Base-by-base conservation (phyloP, 2,797 vertebrate genomes). In the Thunnus albacares region DNA sequence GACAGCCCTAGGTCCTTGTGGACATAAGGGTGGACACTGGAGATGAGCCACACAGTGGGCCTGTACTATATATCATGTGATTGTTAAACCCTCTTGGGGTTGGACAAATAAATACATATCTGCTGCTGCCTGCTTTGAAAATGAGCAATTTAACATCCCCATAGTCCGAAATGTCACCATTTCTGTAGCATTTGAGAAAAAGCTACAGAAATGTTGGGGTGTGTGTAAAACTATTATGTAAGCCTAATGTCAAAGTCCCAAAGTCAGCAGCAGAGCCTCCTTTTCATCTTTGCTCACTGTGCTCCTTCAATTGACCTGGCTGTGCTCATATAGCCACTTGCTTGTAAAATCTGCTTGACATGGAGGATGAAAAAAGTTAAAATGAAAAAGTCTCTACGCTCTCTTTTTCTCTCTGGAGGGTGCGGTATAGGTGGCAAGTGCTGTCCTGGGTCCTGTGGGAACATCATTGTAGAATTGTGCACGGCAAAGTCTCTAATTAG, bases 401-500 rank as follows among this genome's bases (percentile, higher is more conserved):
- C 13, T 56, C 53, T 53, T 43, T 57, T 28, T 28, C 45, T 82
- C 84, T 66, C 58, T 35, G 64, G 77, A 71, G 76, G 71, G n/a
- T 61, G 73, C 69, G 43, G 80, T 62, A 78, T 75, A 83, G 87
- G 89, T 92, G 84, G 84, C 64, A 70, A 80, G 83, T 79, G 77
- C 79, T 87, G 81, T 90, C 64, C 61, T 24, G 57, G 51, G 49
- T 90, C 87, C 90, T 84, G 71, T 5, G 80, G 82, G 90, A 85
- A 79, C 15, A 22, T 77, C 72, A 63, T 43, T 13, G 71, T 75
- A 38, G 65, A 86, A 83, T 60, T 80, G 85, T 69, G 76, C 30
- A 59, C 79, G 83, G 79, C 86, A 86, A 89, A 88, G 83, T 82
- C 71, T 89, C 89, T 93, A 91, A 93, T 94, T 93, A 93, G 91